Conservation (phyloP, 23 tunicate genomes). For the Styela clava region DNA sequence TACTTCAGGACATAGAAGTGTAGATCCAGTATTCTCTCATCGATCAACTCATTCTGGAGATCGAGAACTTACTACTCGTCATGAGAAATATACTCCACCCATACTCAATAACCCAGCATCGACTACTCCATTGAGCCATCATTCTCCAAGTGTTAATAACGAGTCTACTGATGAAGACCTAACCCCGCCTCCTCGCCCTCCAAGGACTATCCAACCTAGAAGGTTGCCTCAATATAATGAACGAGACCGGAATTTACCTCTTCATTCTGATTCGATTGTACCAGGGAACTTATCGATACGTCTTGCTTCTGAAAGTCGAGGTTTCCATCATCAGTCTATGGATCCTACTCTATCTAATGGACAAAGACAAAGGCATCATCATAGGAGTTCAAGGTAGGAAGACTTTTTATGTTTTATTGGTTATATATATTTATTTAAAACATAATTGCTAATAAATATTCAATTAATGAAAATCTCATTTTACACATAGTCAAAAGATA, state of each 20-base stretch:
- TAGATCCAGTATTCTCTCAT: not conserved
- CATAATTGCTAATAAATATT: too few relatives aligned
- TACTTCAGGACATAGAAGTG: not conserved
- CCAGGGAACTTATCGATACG: constrained; percentile 3
- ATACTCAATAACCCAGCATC: not conserved
- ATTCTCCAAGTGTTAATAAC: not conserved
- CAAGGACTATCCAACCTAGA: constrained; percentile 10
- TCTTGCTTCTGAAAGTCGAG: constrained; percentile 3
- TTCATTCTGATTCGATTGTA: not conserved
- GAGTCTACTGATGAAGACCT: not conserved
- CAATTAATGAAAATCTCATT: too few relatives aligned
- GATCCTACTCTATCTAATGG: not conserved
- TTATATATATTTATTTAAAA: too few relatives aligned
- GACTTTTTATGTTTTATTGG: too few relatives aligned
- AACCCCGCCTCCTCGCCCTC: constrained; percentile 17
- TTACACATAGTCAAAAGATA: too few relatives aligned
- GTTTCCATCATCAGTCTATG: constrained; percentile 4
- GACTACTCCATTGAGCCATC: not conserved
- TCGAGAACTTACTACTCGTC: not conserved
- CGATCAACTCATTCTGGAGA: too few relatives aligned
- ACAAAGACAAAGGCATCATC: not conserved
- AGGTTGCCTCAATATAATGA: not conserved
- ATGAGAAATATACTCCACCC: not conserved
- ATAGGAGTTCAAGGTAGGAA: constrained; percentile 8
- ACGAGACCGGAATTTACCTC: not conserved